These are phyloP conservation scores for Amniataba percoides DNA, from an alignment of 2,797 vertebrate species.

Conservation along the genomic window DNA sequence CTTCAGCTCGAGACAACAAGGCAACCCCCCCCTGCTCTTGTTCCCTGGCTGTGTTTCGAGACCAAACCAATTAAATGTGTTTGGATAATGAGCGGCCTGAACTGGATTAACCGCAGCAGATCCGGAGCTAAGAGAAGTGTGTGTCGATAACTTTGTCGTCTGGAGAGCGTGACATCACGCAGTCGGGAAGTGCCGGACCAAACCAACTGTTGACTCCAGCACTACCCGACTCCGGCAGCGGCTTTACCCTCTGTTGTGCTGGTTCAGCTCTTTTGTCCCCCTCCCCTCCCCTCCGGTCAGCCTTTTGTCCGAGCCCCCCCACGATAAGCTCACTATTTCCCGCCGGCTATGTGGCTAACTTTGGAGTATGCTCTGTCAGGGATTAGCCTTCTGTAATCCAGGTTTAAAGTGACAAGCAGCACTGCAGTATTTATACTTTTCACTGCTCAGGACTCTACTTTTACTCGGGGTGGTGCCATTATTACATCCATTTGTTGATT, in stretches of 20 bases:
- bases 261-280: conserved; percentile 49
- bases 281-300: conserved; percentile 32
- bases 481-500: conserved; percentile 26
- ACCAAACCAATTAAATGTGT: conserved; percentile 78
- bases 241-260: conserved; percentile 43
- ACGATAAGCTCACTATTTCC: conserved; percentile 75
- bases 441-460: conserved; percentile 48
- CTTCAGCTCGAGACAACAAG: not conserved
- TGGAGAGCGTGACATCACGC: conserved; percentile 45
- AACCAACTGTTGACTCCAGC: conserved; percentile 62
- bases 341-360: conserved; percentile 82
- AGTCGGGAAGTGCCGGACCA: conserved; percentile 26
- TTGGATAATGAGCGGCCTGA: conserved; percentile 65
- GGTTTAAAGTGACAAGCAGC: conserved; percentile 82
- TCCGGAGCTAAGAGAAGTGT: conserved; percentile 40
- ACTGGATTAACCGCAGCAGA: conserved; percentile 67
- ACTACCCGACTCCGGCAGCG: conserved; percentile 3
- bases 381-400: conserved; percentile 84
- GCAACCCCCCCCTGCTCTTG: conserved; percentile 33
- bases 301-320: conserved; percentile 62
- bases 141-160: conserved; percentile 31
- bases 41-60: conserved; percentile 44
- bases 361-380: conserved; percentile 81
- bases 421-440: conserved; percentile 82
- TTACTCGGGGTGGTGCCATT: conserved; percentile 37